Percentiles rank a stretch among this genome's conserved stretches.
phyloP scores from a whole-genome alignment of 2,797 vertebrate genomes.

The Phrynocephalus guinanensis region DNA sequence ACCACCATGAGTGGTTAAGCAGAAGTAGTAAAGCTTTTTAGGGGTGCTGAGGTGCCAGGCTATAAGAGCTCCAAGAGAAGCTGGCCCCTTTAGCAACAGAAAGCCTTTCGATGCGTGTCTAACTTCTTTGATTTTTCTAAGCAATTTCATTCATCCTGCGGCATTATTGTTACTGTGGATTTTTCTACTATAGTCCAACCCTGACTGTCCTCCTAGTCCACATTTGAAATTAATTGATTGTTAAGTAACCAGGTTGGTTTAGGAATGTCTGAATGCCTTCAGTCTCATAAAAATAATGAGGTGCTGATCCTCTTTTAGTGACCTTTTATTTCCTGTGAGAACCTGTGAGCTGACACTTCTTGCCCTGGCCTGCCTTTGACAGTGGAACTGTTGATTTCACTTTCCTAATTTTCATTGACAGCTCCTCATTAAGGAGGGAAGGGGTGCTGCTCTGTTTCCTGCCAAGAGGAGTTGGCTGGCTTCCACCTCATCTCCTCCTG shows the following conservation, averaged over 20 bases:
- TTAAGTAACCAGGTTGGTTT: conserved; percentile 22
- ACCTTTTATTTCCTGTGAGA: conserved; percentile 17
- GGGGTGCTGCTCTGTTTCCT: conserved; percentile 18
- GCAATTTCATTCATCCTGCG: background rate
- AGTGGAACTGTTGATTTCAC: conserved; percentile 22
- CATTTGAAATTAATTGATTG: conserved; percentile 32
- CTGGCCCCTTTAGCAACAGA: background rate
- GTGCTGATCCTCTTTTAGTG: conserved; percentile 15
- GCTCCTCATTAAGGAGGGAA: conserved; percentile 32
- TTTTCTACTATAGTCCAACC: background rate
- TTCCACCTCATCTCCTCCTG: background rate
- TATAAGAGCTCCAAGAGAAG: background rate
- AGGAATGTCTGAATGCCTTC: conserved; percentile 8
- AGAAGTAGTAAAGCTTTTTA: conserved; percentile 1
- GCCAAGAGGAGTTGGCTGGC: conserved; percentile 29
- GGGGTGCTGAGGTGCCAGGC: background rate
- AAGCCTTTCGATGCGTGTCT: background rate
- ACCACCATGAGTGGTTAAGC: background rate
- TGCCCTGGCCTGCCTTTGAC: conserved; percentile 18
- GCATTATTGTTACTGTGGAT: background rate
- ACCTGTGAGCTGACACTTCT: conserved; percentile 14
- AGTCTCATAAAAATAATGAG: conserved; percentile 27
- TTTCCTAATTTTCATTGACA: conserved; percentile 19
- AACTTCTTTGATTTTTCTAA: background rate
- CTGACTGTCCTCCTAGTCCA: background rate